Evolutionary conservation across 2,113 vertebrate species (phyloP).

Genomic region (Brienomyrus brachyistius): DNA sequence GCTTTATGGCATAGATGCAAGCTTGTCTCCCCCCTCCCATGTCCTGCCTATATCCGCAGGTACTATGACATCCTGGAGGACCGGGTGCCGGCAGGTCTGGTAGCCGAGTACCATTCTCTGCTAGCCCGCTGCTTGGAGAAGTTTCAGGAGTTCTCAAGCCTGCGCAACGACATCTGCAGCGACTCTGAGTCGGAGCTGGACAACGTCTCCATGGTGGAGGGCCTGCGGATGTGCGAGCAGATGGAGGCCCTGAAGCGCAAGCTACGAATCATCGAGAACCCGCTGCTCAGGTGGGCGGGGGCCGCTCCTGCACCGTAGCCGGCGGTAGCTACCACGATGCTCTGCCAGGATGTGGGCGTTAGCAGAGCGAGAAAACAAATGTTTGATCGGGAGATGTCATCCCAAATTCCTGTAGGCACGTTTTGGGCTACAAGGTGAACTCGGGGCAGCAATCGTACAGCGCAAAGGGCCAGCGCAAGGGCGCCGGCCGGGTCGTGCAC

Average conservation of each 20-base stretch:
- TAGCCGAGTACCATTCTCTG: conserved; percentile 71
- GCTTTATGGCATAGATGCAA: not conserved
- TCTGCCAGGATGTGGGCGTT: conserved; percentile 5
- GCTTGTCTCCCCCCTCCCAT: not conserved
- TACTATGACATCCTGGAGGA: conserved; percentile 88
- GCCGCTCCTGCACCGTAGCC: not conserved
- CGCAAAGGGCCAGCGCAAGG: conserved; percentile 67
- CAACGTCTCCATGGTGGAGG: conserved; percentile 88
- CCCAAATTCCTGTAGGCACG: conserved; percentile 62
- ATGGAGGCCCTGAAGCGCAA: conserved; percentile 81
- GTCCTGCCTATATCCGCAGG: conserved; percentile 50
- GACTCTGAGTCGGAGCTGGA: conserved; percentile 72
- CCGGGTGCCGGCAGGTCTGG: conserved; percentile 77
- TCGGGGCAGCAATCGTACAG: conserved; percentile 57
- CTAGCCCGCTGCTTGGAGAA: conserved; percentile 69
- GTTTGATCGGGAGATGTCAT: not conserved
- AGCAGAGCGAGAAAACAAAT: not conserved
- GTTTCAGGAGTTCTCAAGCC: conserved; percentile 69
- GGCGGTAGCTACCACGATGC: not conserved
- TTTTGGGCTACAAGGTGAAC: conserved; percentile 80
- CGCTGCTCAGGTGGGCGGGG: conserved; percentile 69
- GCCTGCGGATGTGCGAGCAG: conserved; percentile 76
- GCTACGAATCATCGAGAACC: conserved; percentile 87
- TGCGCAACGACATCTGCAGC: conserved; percentile 69
- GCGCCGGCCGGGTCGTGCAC: conserved; percentile 66